These are phyloP conservation scores for Chloroceryle inda DNA, from an alignment of 2,797 vertebrate genomes.

Conservation along the genomic window DNA sequence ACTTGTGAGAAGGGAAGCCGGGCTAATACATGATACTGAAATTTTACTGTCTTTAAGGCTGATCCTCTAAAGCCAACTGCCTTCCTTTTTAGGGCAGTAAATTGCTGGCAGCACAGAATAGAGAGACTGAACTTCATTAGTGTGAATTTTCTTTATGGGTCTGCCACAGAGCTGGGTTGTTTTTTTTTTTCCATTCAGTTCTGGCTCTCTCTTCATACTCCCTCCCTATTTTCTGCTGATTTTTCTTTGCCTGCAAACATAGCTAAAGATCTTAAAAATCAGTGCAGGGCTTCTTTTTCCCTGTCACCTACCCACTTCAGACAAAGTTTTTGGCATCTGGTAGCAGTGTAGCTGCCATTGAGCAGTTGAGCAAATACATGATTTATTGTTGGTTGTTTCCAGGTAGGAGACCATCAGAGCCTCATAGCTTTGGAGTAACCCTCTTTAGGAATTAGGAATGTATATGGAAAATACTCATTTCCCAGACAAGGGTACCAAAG, in stretches of 20 bases:
- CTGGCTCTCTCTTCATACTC: not conserved
- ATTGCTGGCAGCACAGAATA: conserved; percentile 36
- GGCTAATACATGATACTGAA: not conserved
- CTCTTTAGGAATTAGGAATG: not conserved
- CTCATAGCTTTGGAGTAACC: not conserved
- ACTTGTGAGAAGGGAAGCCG: not conserved
- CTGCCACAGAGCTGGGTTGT: not conserved
- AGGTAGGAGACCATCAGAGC: not conserved
- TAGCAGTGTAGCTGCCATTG: not conserved
- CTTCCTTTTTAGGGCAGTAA: conserved; percentile 57
- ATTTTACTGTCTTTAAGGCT: conserved; percentile 52
- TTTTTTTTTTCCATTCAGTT: conserved; percentile 1
- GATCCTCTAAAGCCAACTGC: conserved; percentile 35
- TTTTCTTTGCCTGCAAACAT: not conserved
- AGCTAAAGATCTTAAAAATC: not conserved
- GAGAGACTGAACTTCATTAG: conserved; percentile 51
- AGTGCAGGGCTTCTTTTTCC: not conserved
- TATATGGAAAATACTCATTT: not conserved
- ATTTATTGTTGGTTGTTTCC: not conserved
- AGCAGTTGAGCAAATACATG: conserved; percentile 30
- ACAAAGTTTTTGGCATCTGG: not conserved
- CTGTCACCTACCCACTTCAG: not conserved
- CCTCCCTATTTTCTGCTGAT: not conserved
- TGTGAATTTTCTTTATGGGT: conserved; percentile 57
- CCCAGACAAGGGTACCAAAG: not conserved